These are phyloP conservation scores for Toxotes jaculatrix DNA, from an alignment of 2,113 vertebrate genomes.

Conservation along the genomic window DNA sequence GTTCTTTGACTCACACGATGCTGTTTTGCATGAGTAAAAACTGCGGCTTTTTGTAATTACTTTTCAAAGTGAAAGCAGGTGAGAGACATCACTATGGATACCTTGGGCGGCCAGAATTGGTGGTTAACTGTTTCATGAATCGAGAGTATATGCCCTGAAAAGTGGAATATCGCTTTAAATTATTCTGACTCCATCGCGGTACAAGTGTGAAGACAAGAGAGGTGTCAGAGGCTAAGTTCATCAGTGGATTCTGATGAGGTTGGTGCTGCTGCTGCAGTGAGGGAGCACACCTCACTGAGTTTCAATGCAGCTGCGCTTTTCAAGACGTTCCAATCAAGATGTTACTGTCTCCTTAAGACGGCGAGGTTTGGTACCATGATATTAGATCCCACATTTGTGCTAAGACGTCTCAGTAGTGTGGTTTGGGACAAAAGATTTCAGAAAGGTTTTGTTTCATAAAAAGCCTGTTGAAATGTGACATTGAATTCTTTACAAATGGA, in stretches of 20 bases:
- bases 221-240: constrained; percentile 84
- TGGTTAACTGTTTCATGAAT: constrained; percentile 46
- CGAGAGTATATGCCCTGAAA: constrained; percentile 14
- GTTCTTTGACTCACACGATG: constrained; percentile 9
- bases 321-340: constrained; percentile 83
- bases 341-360: constrained; percentile 72
- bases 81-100: constrained; percentile 47
- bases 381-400: constrained; percentile 32
- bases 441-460: constrained; percentile 4
- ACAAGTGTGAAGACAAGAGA: constrained; percentile 78
- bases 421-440: constrained; percentile 15
- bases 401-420: constrained; percentile 40
- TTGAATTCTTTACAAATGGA: constrained; percentile 35
- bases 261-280: constrained; percentile 69
- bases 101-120: background rate
- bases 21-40: background rate
- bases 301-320: constrained; percentile 78
- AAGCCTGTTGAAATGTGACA: constrained; percentile 41
- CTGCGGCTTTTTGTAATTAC: constrained; percentile 35
- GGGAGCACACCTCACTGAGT: constrained; percentile 78
- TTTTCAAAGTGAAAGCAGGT: constrained; percentile 31
- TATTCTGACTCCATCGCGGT: constrained; percentile 66
- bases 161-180: constrained; percentile 68
- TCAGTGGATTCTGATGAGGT: constrained; percentile 82
- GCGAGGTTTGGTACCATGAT: constrained; percentile 46